These are phyloP conservation scores for Phymorhynchus buccinoides DNA, from an alignment of 1,140 invertebrate genomes.

Conservation along the genomic window DNA sequence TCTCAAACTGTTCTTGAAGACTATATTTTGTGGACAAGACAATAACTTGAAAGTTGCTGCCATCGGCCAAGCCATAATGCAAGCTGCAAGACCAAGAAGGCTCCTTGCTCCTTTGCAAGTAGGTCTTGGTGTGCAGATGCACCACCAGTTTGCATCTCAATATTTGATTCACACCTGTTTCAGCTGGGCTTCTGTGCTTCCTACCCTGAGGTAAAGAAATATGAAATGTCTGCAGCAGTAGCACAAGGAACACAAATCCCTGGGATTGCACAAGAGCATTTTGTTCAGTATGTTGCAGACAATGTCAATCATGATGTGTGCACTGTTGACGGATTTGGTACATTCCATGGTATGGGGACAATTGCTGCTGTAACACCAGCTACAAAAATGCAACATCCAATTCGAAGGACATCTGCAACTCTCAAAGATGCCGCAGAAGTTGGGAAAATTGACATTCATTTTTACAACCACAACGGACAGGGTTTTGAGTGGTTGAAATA, in stretches of 20 bases:
- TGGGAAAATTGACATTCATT: neutral
- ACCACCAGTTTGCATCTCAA: constrained; percentile 49
- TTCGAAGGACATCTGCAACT: neutral
- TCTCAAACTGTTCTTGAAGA: constrained; percentile 23
- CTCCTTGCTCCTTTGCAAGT: constrained; percentile 48
- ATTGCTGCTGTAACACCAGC: constrained; percentile 42
- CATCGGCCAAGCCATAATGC: constrained; percentile 46
- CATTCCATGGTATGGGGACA: constrained; percentile 49
- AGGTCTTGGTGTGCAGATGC: constrained; percentile 48
- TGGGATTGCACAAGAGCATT: neutral
- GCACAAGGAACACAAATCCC: constrained; percentile 33
- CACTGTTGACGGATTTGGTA: constrained; percentile 41
- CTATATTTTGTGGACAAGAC: constrained; percentile 32
- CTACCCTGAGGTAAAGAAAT: constrained; percentile 44
- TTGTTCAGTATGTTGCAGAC: constrained; percentile 45
- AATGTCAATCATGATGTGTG: constrained; percentile 43
- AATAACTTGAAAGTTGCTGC: constrained; percentile 41
- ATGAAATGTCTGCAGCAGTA: constrained; percentile 42
- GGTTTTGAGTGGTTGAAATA: neutral
- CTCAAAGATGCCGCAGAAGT: neutral
- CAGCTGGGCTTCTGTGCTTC: constrained; percentile 42
- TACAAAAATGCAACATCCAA: neutral
- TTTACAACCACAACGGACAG: neutral
- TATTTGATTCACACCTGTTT: constrained; percentile 43
- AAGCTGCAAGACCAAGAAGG: constrained; percentile 44